Conservation (phyloP, 2,888 invertebrate species). For the Xylophagus ater region DNA sequence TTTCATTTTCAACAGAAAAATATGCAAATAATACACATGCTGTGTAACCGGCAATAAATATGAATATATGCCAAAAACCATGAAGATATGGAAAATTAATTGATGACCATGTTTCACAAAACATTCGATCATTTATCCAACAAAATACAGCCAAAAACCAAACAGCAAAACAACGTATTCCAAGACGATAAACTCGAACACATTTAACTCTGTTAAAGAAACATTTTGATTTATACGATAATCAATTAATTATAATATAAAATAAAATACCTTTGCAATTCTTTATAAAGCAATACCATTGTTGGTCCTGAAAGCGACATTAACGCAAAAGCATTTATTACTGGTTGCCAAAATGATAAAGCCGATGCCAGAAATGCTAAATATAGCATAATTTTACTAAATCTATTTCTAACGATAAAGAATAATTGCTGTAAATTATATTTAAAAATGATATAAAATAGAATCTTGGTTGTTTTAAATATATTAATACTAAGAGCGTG, state of each 20-base stretch:
- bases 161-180: constrained; percentile 55
- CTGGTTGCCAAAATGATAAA: constrained; percentile 61
- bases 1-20: constrained; percentile 61
- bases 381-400: constrained; percentile 48
- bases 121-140: constrained; percentile 67
- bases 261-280: constrained; percentile 51
- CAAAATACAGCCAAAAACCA: constrained; percentile 61
- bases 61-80: constrained; percentile 72
- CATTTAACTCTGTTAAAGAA: constrained; percentile 45
- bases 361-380: constrained; percentile 54
- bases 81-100: constrained; percentile 74
- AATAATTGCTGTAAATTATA: too few species aligned
- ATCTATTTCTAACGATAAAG: constrained; percentile 44
- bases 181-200: constrained; percentile 57
- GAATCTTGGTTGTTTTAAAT: too few species aligned
- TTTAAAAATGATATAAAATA: too few species aligned
- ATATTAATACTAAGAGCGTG: too few species aligned
- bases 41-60: constrained; percentile 68
- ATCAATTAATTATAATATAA: background rate
- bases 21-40: constrained; percentile 68
- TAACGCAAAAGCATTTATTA: constrained; percentile 70
- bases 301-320: constrained; percentile 65
- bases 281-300: constrained; percentile 52
- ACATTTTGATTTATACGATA: background rate
- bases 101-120: constrained; percentile 67